phyloP scores from a whole-genome alignment of 2,113 vertebrate species.

The Riparia riparia region DNA sequence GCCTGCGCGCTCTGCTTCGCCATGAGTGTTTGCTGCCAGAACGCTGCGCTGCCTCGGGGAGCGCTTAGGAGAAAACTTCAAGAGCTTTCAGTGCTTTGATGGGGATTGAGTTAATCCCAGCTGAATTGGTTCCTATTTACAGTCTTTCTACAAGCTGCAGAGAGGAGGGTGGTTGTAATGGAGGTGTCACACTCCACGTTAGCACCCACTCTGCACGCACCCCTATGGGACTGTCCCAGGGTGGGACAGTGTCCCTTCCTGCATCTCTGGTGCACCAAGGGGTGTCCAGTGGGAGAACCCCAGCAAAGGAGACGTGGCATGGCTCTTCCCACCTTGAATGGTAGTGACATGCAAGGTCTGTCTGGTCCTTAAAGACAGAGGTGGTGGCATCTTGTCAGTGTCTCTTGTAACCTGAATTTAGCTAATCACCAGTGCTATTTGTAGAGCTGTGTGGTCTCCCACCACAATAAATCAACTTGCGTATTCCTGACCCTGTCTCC shows the following conservation, averaged over 20 bases:
- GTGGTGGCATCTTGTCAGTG: neutral
- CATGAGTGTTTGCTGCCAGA: neutral
- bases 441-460: neutral
- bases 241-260: too few relatives aligned
- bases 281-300: neutral
- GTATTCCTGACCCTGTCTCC: neutral
- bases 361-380: neutral
- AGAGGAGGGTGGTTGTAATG: neutral
- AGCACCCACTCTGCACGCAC: neutral
- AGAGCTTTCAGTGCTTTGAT: neutral
- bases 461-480: neutral
- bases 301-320: rapidly evolving
- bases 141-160: neutral
- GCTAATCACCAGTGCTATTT: neutral
- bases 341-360: rapidly evolving
- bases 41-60: neutral
- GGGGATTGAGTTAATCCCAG: neutral
- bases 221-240: rapidly evolving
- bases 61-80: neutral
- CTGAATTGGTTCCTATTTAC: neutral
- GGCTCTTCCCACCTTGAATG: neutral
- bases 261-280: neutral
- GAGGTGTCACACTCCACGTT: neutral
- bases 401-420: neutral
- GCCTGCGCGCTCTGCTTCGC: rapidly evolving